Evolutionary conservation across 2,797 vertebrate genomes (phyloP).

Genomic region (Anisognathus igniventris): DNA sequence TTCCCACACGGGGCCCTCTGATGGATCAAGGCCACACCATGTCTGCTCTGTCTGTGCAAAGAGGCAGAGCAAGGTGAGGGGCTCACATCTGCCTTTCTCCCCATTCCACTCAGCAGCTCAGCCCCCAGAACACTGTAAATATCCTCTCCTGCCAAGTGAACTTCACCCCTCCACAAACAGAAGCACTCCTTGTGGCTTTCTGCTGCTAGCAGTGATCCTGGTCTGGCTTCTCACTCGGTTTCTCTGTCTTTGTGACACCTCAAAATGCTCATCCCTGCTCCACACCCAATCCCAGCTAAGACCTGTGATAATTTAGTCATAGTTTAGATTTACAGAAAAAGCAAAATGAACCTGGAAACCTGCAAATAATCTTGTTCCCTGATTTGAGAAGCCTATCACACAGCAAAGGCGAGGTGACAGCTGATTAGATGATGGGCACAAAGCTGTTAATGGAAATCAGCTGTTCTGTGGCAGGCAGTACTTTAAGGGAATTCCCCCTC

Average conservation of each 20-base stretch:
- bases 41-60: neutral
- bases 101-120: neutral
- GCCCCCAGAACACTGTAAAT: neutral
- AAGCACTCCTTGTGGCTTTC: neutral
- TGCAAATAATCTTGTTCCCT: neutral
- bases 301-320: neutral
- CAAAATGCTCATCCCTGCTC: neutral
- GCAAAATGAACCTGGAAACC: neutral
- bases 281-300: neutral
- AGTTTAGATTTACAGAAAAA: neutral
- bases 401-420: neutral
- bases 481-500: neutral
- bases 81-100: neutral
- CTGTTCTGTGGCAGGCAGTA: neutral
- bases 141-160: neutral
- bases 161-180: neutral
- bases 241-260: neutral
- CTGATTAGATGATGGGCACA: neutral
- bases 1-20: neutral
- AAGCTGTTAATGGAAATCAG: neutral
- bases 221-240: neutral
- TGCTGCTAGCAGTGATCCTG: neutral
- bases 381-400: neutral
- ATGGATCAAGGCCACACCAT: neutral
- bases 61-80: accelerated